Percentiles rank a stretch among this genome's conserved stretches.
These are phyloP conservation scores for Gnatocerus cornutus DNA, from an alignment of 2,888 invertebrate genomes.

Conservation along the genomic window DNA sequence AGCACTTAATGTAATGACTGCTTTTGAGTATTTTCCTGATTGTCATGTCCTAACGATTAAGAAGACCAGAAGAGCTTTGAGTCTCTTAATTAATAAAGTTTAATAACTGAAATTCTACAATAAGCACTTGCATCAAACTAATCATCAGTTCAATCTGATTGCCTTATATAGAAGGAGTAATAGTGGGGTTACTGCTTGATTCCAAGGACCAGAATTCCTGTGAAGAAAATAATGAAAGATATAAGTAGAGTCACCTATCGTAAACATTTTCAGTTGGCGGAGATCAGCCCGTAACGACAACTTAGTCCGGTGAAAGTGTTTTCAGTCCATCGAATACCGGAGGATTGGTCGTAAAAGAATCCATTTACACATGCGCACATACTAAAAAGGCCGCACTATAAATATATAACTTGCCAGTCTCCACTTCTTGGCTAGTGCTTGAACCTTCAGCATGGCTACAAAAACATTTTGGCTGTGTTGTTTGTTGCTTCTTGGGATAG, in stretches of 20 bases:
- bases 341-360: conserved; percentile 58
- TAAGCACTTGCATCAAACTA: conserved; percentile 1
- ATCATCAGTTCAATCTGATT: neutral
- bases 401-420: conserved; percentile 69
- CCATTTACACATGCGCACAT: conserved; percentile 66
- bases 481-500: conserved; percentile 68
- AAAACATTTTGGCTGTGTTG: conserved; percentile 71
- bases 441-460: conserved; percentile 69
- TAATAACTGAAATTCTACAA: neutral
- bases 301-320: conserved; percentile 66
- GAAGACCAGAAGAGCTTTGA: neutral
- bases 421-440: conserved; percentile 71
- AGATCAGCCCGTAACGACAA: conserved; percentile 55
- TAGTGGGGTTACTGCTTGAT: conserved; percentile 16
- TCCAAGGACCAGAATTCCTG: conserved; percentile 8
- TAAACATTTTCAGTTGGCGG: conserved; percentile 62
- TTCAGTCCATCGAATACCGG: conserved; percentile 52
- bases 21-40: neutral
- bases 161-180: conserved; percentile 6
- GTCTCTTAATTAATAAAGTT: conserved; percentile 1
- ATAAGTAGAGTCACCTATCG: conserved; percentile 70
- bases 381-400: conserved; percentile 68
- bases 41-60: neutral
- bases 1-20: neutral
- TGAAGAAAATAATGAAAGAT: conserved; percentile 52